Percentiles rank a stretch among this genome's conserved stretches.
Conservation (phyloP, 2,113 vertebrate species). For the Neodon shergylaensis region DNA sequence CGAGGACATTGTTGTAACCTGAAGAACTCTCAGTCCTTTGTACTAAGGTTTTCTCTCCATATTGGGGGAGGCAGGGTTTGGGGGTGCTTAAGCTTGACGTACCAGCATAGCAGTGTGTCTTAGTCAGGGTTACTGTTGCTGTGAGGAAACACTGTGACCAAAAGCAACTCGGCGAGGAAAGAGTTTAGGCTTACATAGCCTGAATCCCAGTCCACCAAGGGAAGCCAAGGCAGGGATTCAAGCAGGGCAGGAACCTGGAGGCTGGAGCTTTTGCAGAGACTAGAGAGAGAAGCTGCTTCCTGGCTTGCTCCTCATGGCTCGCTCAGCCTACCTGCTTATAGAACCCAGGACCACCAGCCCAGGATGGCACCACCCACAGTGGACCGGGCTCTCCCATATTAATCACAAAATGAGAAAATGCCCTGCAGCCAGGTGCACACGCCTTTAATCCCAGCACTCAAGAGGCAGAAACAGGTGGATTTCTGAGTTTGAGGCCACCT, state of each 20-base stretch:
- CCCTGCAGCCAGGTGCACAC: too few relatives aligned
- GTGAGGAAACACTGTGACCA: background rate
- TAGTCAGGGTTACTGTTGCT: background rate
- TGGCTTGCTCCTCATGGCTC: background rate
- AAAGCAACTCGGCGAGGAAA: background rate
- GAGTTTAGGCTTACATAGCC: background rate
- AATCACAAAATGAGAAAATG: background rate
- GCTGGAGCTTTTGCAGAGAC: background rate
- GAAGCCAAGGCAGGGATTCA: background rate
- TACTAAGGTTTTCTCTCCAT: background rate
- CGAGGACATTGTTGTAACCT: background rate
- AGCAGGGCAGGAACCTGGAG: background rate
- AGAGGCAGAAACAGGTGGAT: background rate
- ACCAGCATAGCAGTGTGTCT: background rate
- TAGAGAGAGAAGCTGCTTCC: background rate
- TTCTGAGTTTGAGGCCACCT: background rate
- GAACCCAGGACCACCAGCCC: background rate
- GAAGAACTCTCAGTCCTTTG: conserved; percentile 6
- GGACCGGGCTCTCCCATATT: background rate
- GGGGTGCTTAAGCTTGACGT: background rate
- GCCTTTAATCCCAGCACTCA: background rate
- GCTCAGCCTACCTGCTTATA: background rate
- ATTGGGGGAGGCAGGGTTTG: background rate
- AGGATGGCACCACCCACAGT: background rate
- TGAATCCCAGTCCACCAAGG: too few relatives aligned